These are phyloP conservation scores for Crax fasciolata DNA, from an alignment of 2,797 vertebrate species.

Conservation along the genomic window DNA sequence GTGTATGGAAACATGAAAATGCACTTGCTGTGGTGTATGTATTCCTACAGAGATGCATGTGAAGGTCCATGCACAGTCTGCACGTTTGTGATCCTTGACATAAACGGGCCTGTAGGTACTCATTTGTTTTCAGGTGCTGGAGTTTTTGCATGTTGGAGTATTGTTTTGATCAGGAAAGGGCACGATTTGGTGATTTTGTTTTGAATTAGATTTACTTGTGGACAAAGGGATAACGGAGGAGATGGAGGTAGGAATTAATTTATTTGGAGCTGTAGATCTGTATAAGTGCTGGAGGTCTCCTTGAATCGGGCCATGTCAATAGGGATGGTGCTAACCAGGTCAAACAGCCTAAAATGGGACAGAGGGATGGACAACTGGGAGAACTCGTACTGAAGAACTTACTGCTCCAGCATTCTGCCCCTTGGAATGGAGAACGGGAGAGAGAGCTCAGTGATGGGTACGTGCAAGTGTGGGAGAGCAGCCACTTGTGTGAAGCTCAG, in stretches of 20 bases:
- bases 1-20: not conserved
- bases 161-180: not conserved
- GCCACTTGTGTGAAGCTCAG: not conserved
- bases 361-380: not conserved
- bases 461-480: not conserved
- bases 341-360: not conserved
- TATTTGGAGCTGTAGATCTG: not conserved
- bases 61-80: rapidly evolving
- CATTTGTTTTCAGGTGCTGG: not conserved
- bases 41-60: rapidly evolving
- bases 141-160: not conserved
- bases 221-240: not conserved
- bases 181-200: not conserved
- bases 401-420: not conserved
- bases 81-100: rapidly evolving
- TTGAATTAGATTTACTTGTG: not conserved
- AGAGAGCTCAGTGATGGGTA: not conserved
- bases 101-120: not conserved
- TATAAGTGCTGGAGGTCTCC: not conserved
- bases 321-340: not conserved
- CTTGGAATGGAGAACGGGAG: not conserved
- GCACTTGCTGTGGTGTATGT: not conserved
- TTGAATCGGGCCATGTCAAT: not conserved
- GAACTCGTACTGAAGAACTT: not conserved
- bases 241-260: not conserved